Percentiles rank a stretch among this genome's conserved stretches.
phyloP scores from a whole-genome alignment of 2,797 vertebrate species.

The Lepus oiostolus region DNA sequence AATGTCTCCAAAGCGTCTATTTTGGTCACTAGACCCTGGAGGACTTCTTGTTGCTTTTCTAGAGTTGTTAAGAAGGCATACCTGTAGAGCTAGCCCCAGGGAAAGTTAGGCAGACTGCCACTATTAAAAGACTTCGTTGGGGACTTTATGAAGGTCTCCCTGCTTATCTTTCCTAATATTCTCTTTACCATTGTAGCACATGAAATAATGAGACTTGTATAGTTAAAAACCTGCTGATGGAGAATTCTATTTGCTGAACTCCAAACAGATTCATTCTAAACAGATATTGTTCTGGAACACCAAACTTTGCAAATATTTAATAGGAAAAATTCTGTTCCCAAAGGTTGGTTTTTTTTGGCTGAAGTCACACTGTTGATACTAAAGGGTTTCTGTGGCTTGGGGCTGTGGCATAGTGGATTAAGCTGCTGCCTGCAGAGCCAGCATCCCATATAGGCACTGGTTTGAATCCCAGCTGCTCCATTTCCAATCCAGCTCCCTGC shows the following conservation, averaged over 20 bases:
- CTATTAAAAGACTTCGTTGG: constrained; percentile 46
- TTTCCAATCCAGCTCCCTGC: too few relatives aligned
- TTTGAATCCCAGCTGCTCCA: too few relatives aligned
- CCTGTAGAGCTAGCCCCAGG: not conserved
- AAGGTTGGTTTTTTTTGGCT: not conserved
- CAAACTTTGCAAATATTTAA: not conserved
- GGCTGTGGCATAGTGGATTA: too few relatives aligned
- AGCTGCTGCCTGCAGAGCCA: too few relatives aligned
- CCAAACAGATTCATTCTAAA: not conserved
- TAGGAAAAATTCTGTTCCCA: not conserved
- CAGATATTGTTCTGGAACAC: constrained; percentile 28
- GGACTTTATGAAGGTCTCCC: not conserved
- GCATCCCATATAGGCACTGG: too few relatives aligned
- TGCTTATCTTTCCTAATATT: constrained; percentile 21
- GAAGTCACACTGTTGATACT: constrained; percentile 4
- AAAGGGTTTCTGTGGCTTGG: not conserved
- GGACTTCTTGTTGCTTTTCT: not conserved
- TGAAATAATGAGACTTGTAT: constrained; percentile 50
- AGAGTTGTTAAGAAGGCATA: not conserved
- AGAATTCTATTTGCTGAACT: constrained; percentile 3
- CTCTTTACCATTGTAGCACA: constrained; percentile 27
- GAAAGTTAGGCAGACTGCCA: constrained; percentile 15
- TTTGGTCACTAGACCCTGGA: not conserved
- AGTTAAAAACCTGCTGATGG: not conserved
- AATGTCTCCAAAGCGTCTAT: not conserved